A percentile compares a stretch with the other conserved stretches of the same genome.
Conservation (phyloP, 2,113 vertebrate genomes). For the Nothobranchius kuhntae region DNA sequence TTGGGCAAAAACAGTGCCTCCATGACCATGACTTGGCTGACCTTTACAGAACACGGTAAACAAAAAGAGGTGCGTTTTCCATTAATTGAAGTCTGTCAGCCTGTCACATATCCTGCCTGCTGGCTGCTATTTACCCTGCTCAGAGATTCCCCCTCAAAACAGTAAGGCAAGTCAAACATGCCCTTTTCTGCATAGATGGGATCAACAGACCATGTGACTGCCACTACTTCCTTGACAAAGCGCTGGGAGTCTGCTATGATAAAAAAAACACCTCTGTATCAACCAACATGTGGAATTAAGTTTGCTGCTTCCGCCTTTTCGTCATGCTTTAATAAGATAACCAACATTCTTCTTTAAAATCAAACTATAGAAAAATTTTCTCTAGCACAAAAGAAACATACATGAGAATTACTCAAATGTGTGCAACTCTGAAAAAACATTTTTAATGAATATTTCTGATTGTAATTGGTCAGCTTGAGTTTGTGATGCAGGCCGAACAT, state of each 20-base stretch:
- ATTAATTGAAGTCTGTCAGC: constrained; percentile 88
- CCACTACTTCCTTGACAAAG: constrained; percentile 72
- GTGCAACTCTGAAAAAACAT: no score
- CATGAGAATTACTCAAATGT: neutral
- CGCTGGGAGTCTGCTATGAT: constrained; percentile 58
- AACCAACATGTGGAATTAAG: constrained; percentile 59
- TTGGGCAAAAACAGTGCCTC: constrained; percentile 90
- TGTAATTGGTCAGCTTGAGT: no score
- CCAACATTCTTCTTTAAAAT: constrained; percentile 18
- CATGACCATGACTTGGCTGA: constrained; percentile 83
- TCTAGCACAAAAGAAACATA: neutral
- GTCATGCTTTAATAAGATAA: constrained; percentile 41
- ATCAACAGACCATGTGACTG: constrained; percentile 73
- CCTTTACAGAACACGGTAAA: constrained; percentile 93
- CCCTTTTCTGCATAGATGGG: constrained; percentile 73
- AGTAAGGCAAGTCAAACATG: constrained; percentile 81
- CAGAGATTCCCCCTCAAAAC: constrained; percentile 82
- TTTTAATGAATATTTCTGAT: no score
- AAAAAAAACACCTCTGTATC: constrained; percentile 71
- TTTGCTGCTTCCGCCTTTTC: constrained; percentile 38
- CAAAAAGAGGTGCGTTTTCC: constrained; percentile 90
- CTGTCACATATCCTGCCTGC: constrained; percentile 85
- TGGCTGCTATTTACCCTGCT: constrained; percentile 91
- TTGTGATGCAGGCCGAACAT: no score
- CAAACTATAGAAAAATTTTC: constrained; percentile 29